A percentile compares a stretch with the other conserved stretches of the same genome.
Evolutionary conservation across 2,888 invertebrate species (phyloP).

Genomic region (Macropis europaea): DNA sequence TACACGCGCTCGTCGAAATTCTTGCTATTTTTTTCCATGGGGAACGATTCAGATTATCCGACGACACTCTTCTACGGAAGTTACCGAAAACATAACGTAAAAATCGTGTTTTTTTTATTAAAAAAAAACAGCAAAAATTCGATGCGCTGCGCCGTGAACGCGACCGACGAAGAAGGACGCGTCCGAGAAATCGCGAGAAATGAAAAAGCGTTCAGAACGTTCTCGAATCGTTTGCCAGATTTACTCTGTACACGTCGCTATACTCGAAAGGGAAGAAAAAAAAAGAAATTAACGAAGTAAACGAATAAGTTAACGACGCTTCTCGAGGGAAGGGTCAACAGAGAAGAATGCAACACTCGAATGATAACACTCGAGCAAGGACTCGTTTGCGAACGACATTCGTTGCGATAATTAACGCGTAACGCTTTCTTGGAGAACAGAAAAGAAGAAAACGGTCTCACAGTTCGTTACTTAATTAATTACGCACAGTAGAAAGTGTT

Average conservation of each 20-base stretch:
- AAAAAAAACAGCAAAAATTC: too few relatives aligned
- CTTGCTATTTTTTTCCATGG: slow-evolving; percentile 61
- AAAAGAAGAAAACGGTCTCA: slow-evolving; percentile 28
- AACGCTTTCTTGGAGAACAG: slow-evolving; percentile 48
- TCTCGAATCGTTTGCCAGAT: slow-evolving; percentile 62
- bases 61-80: slow-evolving; percentile 12
- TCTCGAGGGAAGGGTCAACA: slow-evolving; percentile 40
- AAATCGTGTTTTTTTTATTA: too few relatives aligned
- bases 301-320: too few relatives aligned
- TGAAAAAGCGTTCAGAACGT: too few relatives aligned
- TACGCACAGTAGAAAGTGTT: slow-evolving; percentile 53
- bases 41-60: slow-evolving; percentile 51
- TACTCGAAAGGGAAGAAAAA: slow-evolving; percentile 33
- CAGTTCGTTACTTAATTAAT: slow-evolving; percentile 59
- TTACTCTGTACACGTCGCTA: slow-evolving; percentile 63
- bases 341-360: slow-evolving; percentile 47
- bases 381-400: slow-evolving; percentile 54
- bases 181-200: too few relatives aligned
- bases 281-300: neutral
- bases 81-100: too few relatives aligned
- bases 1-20: slow-evolving; percentile 66
- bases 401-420: slow-evolving; percentile 53
- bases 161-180: too few relatives aligned
- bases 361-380: slow-evolving; percentile 48
- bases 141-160: too few relatives aligned